A percentile compares a stretch with the other conserved stretches of the same genome.
Conservation (phyloP, 2,113 vertebrate species). For the Ictidomys tridecemlineatus region DNA sequence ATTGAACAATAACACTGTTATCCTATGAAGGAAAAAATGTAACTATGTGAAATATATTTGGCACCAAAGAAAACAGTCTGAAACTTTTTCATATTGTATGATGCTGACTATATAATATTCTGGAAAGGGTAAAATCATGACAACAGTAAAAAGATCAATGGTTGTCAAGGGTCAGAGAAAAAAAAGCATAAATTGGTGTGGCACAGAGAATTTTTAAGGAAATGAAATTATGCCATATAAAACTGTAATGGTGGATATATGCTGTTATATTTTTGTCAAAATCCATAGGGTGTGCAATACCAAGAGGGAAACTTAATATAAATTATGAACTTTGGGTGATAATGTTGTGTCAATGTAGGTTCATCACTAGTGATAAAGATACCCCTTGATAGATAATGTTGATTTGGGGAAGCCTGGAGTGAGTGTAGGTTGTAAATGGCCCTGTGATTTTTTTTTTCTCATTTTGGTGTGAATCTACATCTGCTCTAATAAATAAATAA, state of each 20-base stretch:
- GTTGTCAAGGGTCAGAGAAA: not conserved
- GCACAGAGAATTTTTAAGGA: too few species aligned
- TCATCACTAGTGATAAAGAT: not conserved
- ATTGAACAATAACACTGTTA: not conserved
- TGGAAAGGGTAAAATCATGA: not conserved
- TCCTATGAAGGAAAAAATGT: not conserved
- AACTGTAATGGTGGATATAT: rapidly evolving
- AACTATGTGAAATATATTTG: not conserved
- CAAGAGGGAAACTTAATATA: not conserved
- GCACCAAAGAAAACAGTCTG: not conserved
- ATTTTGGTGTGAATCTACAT: not conserved
- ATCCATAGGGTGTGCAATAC: too few species aligned
- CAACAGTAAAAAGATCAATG: not conserved
- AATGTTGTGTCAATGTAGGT: not conserved
- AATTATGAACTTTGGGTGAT: not conserved
- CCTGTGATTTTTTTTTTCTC: not conserved
- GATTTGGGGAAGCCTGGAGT: not conserved
- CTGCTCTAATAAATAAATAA: not conserved
- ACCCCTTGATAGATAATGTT: not conserved
- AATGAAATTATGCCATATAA: not conserved
- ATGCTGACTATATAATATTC: not conserved
- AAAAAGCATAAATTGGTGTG: not conserved
- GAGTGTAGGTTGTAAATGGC: not conserved
- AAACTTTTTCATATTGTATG: too few species aligned
- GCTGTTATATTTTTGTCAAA: not conserved